Conservation (phyloP, 2,797 vertebrate genomes). For the Hippocampus kuda region DNA sequence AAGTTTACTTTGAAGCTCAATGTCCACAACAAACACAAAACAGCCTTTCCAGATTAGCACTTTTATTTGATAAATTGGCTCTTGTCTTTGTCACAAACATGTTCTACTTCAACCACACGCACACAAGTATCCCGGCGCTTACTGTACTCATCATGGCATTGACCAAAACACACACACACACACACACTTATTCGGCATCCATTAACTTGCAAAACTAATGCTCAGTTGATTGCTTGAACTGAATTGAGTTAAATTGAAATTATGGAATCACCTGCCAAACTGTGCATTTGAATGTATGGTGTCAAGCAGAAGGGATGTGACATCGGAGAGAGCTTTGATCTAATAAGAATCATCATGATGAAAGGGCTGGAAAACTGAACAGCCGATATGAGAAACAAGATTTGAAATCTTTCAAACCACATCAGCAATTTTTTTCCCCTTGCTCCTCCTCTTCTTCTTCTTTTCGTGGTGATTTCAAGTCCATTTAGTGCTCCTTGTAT, state of each 20-base stretch:
- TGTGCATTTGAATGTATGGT: background rate
- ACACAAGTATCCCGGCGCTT: background rate
- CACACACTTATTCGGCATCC: background rate
- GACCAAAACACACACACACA: background rate
- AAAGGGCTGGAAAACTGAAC: conserved; percentile 30
- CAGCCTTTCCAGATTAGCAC: background rate
- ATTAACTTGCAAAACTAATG: background rate
- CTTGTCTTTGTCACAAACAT: conserved; percentile 4
- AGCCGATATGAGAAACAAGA: conserved; percentile 44
- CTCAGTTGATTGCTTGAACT: background rate
- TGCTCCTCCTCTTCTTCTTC: conserved; percentile 22
- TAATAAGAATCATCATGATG: conserved; percentile 5
- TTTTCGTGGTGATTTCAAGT: conserved; percentile 60
- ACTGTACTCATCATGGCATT: background rate
- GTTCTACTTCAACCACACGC: background rate
- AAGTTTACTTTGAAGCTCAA: background rate
- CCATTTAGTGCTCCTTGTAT: conserved; percentile 59
- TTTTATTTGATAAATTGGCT: conserved; percentile 7
- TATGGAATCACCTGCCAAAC: background rate
- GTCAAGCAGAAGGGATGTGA: background rate
- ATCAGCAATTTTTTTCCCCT: conserved; percentile 68
- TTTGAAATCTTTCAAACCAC: conserved; percentile 60
- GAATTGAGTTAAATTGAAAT: background rate
- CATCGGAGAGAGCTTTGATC: background rate
- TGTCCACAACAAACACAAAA: background rate